Conservation (phyloP, 2,113 vertebrate genomes). For the Promerops cafer region DNA sequence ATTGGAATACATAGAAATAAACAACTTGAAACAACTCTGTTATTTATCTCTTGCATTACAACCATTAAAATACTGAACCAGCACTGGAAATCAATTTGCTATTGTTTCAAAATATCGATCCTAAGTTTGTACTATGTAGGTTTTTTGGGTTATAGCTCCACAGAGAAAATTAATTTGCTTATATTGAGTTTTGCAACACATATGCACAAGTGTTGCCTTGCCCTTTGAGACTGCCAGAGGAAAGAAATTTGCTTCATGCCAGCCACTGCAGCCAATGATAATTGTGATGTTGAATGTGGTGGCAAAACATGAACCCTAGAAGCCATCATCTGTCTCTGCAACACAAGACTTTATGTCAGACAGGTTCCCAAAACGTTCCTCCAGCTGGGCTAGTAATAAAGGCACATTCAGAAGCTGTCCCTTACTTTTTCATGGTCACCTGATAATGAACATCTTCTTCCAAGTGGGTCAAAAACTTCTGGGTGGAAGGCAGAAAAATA, state of each 20-base stretch:
- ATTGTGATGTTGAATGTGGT: background rate
- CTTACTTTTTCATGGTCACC: background rate
- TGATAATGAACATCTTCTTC: background rate
- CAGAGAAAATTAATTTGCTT: conserved; percentile 65
- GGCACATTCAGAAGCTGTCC: background rate
- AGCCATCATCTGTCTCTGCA: background rate
- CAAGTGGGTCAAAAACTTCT: background rate
- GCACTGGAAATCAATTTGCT: conserved; percentile 53
- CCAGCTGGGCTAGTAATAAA: background rate
- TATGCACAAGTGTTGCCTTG: conserved; percentile 9
- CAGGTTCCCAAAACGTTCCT: background rate
- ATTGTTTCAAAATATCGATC: conserved; percentile 67
- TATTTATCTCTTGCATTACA: conserved; percentile 58
- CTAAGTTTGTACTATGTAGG: conserved; percentile 47
- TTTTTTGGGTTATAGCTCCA: conserved; percentile 43
- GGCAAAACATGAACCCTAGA: background rate
- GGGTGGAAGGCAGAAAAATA: background rate
- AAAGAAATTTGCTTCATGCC: background rate
- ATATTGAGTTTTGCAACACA: background rate
- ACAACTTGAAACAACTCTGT: conserved; percentile 45
- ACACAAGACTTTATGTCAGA: background rate
- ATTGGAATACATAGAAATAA: conserved; percentile 33
- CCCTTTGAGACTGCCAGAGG: background rate
- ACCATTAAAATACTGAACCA: conserved; percentile 60
- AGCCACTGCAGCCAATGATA: background rate